These are phyloP conservation scores for Pseudorectes ferrugineus DNA, from an alignment of 2,113 vertebrate genomes.

Conservation along the genomic window DNA sequence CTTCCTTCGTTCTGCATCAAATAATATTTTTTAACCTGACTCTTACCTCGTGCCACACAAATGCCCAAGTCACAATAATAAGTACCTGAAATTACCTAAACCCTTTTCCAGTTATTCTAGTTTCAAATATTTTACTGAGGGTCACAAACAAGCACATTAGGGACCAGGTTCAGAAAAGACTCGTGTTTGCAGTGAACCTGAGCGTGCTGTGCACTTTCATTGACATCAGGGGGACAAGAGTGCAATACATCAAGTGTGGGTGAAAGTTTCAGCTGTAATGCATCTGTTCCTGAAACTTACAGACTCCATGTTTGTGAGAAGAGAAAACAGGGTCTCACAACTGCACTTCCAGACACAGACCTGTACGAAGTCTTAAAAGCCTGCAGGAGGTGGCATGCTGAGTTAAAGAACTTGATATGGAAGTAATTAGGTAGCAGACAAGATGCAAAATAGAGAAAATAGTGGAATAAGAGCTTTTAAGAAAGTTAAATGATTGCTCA, in stretches of 20 bases:
- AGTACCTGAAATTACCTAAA: neutral
- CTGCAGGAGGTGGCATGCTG: neutral
- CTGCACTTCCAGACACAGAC: neutral
- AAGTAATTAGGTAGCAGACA: constrained; percentile 77
- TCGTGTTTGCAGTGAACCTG: neutral
- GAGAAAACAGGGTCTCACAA: neutral
- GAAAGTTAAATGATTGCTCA: constrained; percentile 82
- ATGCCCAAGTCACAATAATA: neutral
- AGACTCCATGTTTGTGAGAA: neutral
- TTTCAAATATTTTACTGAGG: neutral
- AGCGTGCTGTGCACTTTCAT: neutral
- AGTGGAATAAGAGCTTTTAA: constrained; percentile 78
- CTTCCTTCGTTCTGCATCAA: neutral
- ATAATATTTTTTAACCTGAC: neutral
- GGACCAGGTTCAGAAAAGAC: neutral
- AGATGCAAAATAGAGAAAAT: constrained; percentile 78
- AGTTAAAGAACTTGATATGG: constrained; percentile 73
- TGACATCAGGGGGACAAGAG: neutral
- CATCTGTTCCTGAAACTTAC: neutral
- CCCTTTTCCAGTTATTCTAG: neutral
- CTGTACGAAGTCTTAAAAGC: neutral
- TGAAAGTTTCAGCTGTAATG: neutral
- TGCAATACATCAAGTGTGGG: neutral
- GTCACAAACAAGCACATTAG: neutral
- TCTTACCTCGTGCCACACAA: neutral